Base-by-base conservation (phyloP, 2,888 invertebrate species). In the Lochmaea crataegi region DNA sequence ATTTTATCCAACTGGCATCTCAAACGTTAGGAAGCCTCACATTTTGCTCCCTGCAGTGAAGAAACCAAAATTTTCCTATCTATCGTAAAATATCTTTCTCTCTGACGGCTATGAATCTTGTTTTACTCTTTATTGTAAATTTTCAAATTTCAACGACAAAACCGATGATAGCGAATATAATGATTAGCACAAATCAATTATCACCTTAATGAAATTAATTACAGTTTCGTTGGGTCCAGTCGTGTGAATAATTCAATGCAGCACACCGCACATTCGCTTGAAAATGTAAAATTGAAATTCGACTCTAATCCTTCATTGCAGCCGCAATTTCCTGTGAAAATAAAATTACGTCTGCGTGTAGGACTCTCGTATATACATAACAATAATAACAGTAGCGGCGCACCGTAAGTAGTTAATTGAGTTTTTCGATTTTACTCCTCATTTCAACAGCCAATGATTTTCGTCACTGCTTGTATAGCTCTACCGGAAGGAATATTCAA, bases 291-390 rank as follows among this genome's bases (percentile, higher is more conserved):
- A 63, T 63, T 41, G 63, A 63, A 63, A 63, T 22, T 32, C 42
- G 12, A 61, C 38, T 38, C 14, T 63, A 63, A 63, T 63, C 63
- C 16, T 63, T 12, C 45, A 42, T 41, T 42, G 18, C 63, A 14
- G 12, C 18, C 48, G 63, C 63, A 42, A 63, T 64, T 64, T 64
- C 45, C 63, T 64, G 63, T 26, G 26, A 45, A 64, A 64, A 48
- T 64, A 45, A 64, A 64, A 45, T 64, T 22, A 64, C 63, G 41
- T 64, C 16, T 11, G 5, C 26, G 7, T 11, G 45, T 64, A 48
- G 63, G 63, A 22, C 45, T 22, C 45, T 45, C 45, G 48, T 48
- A 64, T 45, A 45, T 48, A 48, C 11, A 48, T 12, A 4, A 48
- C n/a, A 14, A 48, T 14, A 12, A 45, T 4, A 32, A 32, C 32